Conservation (phyloP, 2,888 invertebrate genomes). For the Ditula angustiorana region DNA sequence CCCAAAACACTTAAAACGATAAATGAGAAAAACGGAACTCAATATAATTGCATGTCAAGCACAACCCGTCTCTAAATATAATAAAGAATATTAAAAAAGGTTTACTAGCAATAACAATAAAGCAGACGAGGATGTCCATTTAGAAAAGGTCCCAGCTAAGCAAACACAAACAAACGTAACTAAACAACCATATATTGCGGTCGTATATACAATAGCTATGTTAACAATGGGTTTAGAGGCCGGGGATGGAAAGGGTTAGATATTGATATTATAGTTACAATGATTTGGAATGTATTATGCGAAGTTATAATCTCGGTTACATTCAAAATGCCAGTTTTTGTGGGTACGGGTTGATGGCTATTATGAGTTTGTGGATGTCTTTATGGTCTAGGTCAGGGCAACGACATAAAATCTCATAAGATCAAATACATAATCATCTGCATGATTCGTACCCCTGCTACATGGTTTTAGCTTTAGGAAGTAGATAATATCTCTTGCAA, state of each 20-base stretch:
- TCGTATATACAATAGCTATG: conserved; percentile 56
- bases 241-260: conserved; percentile 52
- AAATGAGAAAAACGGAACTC: conserved; percentile 35
- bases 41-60: conserved; percentile 35
- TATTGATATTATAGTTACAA: conserved; percentile 42
- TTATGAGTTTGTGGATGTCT: neutral
- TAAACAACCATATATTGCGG: conserved; percentile 58
- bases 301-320: conserved; percentile 31
- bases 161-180: conserved; percentile 57
- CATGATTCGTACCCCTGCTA: too few species aligned
- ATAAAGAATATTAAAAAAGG: conserved; percentile 52
- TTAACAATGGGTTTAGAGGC: conserved; percentile 56
- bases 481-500: too few species aligned
- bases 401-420: neutral
- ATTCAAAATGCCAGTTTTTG: conserved; percentile 13
- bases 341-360: neutral
- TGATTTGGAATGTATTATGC: conserved; percentile 29
- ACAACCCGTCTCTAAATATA: conserved; percentile 16
- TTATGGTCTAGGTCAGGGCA: conserved; percentile 1
- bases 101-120: conserved; percentile 39
- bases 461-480: too few species aligned
- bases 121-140: conserved; percentile 51
- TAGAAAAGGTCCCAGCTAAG: conserved; percentile 55
- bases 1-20: conserved; percentile 34
- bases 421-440: too few species aligned